Evolutionary conservation across 2,797 vertebrate species (phyloP).

Genomic region (Smutsia gigantea): DNA sequence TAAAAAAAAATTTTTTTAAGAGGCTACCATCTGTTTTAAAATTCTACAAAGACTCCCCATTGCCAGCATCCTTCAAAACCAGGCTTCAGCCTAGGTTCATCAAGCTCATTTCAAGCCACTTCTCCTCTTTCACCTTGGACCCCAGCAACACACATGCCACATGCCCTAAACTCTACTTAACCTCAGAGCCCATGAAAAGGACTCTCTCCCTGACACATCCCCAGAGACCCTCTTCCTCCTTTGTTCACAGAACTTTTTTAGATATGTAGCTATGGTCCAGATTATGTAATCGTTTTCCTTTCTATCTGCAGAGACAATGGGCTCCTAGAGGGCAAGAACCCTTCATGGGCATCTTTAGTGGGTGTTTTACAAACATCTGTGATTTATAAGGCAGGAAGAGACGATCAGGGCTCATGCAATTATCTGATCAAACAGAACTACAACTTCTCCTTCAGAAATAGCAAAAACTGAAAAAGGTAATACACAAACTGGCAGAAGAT

Average conservation of each 20-base stretch:
- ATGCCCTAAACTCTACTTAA: not conserved
- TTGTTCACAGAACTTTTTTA: not conserved
- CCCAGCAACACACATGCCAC: not conserved
- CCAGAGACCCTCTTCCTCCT: not conserved
- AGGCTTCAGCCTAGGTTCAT: not conserved
- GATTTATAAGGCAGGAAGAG: not conserved
- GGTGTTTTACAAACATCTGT: not conserved
- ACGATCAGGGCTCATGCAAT: not conserved
- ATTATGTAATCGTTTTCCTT: not conserved
- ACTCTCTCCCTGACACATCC: not conserved
- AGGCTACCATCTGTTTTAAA: not conserved
- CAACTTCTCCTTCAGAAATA: conserved; percentile 9
- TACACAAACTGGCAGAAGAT: not conserved
- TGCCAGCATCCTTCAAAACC: not conserved
- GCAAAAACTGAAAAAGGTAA: not conserved
- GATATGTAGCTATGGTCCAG: not conserved
- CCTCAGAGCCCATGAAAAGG: not conserved
- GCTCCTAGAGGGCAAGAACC: not conserved
- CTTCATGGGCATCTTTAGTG: not conserved
- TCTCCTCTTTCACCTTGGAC: not conserved
- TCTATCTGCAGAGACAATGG: not conserved
- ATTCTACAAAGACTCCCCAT: not conserved
- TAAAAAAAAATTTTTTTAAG: not conserved
- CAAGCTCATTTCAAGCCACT: not conserved
- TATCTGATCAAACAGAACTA: not conserved